Evolutionary conservation across 2,888 invertebrate genomes (phyloP).

Genomic region (Euplexia lucipara): DNA sequence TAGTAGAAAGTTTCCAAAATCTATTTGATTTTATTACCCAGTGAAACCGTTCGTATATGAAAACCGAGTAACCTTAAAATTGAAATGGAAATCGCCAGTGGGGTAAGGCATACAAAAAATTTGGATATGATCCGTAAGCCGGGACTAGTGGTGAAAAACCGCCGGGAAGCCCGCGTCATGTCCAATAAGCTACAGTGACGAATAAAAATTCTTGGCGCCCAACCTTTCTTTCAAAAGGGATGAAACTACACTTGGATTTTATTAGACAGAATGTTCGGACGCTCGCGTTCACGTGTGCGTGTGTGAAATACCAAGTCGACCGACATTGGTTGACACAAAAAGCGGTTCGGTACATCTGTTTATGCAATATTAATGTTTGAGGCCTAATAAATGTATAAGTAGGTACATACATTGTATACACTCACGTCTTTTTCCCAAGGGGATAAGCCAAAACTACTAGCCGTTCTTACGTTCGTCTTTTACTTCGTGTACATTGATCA

Average conservation of each 20-base stretch:
- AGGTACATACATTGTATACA: no score
- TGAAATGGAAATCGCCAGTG: slow-evolving; percentile 22
- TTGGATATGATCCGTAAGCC: slow-evolving; percentile 44
- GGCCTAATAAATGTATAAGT: no score
- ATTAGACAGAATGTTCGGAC: slow-evolving; percentile 63
- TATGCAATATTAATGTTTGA: not conserved
- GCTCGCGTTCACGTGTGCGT: not conserved
- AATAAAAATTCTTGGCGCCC: slow-evolving; percentile 73
- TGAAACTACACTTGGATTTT: slow-evolving; percentile 72
- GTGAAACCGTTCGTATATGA: not conserved
- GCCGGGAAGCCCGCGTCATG: slow-evolving; percentile 62
- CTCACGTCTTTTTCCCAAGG: no score
- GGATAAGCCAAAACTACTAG: no score
- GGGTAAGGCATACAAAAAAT: slow-evolving; percentile 43
- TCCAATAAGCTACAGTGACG: slow-evolving; percentile 63
- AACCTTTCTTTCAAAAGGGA: slow-evolving; percentile 77
- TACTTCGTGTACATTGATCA: no score
- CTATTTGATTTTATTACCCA: not conserved
- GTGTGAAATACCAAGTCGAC: slow-evolving; percentile 13
- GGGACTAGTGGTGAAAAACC: slow-evolving; percentile 62
- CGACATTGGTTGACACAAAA: no score
- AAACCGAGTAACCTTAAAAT: slow-evolving; percentile 15
- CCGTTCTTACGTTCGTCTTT: no score
- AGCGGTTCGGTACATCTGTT: not conserved
- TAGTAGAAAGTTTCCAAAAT: no score